Evolutionary conservation across 2,797 vertebrate species (phyloP), one percentile per base, ranked within the genome.

Genomic region (Dromococcyx pavoninus): DNA sequence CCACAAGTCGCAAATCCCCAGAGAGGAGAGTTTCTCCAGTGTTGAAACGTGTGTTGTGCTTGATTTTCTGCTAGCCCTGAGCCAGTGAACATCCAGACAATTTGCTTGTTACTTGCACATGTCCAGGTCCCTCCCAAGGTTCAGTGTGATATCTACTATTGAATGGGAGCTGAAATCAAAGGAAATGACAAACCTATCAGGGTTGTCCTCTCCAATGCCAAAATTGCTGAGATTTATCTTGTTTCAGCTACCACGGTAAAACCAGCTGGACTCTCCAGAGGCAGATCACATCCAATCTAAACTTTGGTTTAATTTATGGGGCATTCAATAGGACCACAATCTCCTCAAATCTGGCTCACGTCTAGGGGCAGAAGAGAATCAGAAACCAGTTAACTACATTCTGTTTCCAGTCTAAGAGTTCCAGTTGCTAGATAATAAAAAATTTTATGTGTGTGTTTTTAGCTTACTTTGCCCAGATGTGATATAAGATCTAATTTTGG

Each of bases 401-500:
- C 51, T 70, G 16, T 37, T 88, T 80, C 28, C 43, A 78, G 43
- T 91, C 54, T 76, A 64, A 60, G 37, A 67, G 56, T 95, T 88
- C 43, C 60, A 76, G 73, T 66, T 74, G 73, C 35, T 84, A 82
- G 60, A 78, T 37, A 89, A 78, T 62, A 67, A 86, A 79, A 79
- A 54, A 27, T 74, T 39, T 30, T n/a, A 13, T 61, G 32, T 71
- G 11, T 67, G 16, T 91, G 46, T 35, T 89, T 94, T 72, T 51
- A 64, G 12, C n/a, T 91, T 71, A 58, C 28, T 66, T 86, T 86
- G 35, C 27, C 43, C 51, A 76, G 53, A 70, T 88, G 56, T 46
- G 67, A 91, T 84, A 93, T 67, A 30, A 89, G 32, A 70, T 86
- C 17, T 78, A 78, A 78, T 86, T 88, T 89, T 93, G 44, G 44